Evolutionary conservation across 2,113 vertebrate genomes (phyloP), one percentile per base, ranked within the genome.

Genomic region (Pedetes capensis): DNA sequence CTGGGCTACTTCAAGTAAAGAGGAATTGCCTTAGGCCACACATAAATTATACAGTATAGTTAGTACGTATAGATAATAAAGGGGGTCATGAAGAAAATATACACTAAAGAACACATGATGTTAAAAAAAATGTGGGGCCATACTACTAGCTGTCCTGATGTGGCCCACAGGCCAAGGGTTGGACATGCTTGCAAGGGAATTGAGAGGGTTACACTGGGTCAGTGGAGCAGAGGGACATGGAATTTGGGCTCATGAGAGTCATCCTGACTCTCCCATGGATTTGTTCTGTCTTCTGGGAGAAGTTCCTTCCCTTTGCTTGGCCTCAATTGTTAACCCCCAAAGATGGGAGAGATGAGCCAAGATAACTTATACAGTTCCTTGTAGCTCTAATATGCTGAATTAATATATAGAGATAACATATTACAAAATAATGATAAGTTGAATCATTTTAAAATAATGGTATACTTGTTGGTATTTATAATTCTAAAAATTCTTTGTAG

Each of bases 121-220:
- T n/a, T n/a, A n/a, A n/a, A n/a, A n/a, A n/a, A n/a, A n/a, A n/a
- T n/a, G n/a, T n/a, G n/a, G n/a, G n/a, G n/a, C n/a, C n/a, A n/a
- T n/a, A n/a, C n/a, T n/a, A n/a, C n/a, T n/a, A n/a, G n/a, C n/a
- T n/a, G n/a, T n/a, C n/a, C n/a, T n/a, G n/a, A n/a, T n/a, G n/a
- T n/a, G n/a, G n/a, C n/a, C n/a, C n/a, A n/a, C n/a, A n/a, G n/a
- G n/a, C n/a, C n/a, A n/a, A n/a, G n/a, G n/a, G n/a, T n/a, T n/a
- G n/a, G n/a, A n/a, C n/a, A n/a, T n/a, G n/a, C n/a, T n/a, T n/a
- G n/a, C n/a, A n/a, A n/a, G n/a, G n/a, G n/a, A n/a, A n/a, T n/a
- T n/a, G n/a, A n/a, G 34, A 6, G 3, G 27, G 0, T 53, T 42
- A 27, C 27, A 39, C 13, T 1, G 12, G 11, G 17, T 83, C 12